These are phyloP conservation scores for Gallinago nigripennis DNA, from an alignment of 2,797 vertebrate species.

Conservation along the genomic window DNA sequence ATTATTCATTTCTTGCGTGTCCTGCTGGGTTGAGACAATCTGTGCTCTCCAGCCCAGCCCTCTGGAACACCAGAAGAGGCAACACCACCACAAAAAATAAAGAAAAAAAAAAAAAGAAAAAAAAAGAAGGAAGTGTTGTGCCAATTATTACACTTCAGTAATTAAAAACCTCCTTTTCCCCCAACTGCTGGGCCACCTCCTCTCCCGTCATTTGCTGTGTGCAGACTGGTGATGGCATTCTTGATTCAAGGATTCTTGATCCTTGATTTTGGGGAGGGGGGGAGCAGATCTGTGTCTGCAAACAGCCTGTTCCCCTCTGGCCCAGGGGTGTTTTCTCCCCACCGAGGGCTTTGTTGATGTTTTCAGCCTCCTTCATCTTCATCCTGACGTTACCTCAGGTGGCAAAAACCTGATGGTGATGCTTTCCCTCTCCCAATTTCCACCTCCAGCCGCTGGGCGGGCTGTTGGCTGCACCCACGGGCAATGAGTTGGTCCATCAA, in stretches of 20 bases:
- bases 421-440: not conserved
- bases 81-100: not conserved
- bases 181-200: not conserved
- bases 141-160: slow-evolving; percentile 41
- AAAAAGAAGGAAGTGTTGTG: not conserved
- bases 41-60: slow-evolving; percentile 53
- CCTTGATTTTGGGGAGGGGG: not conserved
- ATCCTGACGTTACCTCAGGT: not conserved
- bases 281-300: not conserved
- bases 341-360: not conserved
- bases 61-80: slow-evolving; percentile 48
- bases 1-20: slow-evolving; percentile 67
- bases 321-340: not conserved
- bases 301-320: not conserved
- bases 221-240: not conserved
- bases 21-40: slow-evolving; percentile 69
- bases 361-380: not conserved
- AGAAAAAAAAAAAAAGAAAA: not conserved
- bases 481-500: too few relatives aligned
- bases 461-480: not conserved
- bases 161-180: slow-evolving; percentile 40
- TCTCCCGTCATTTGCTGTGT: not conserved
- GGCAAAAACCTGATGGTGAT: not conserved
- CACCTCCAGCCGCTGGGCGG: not conserved
- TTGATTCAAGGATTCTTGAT: not conserved